Evolutionary conservation across 2,888 invertebrate species (phyloP), one percentile per base, ranked within the genome.

Genomic region (Sipha maydis): DNA sequence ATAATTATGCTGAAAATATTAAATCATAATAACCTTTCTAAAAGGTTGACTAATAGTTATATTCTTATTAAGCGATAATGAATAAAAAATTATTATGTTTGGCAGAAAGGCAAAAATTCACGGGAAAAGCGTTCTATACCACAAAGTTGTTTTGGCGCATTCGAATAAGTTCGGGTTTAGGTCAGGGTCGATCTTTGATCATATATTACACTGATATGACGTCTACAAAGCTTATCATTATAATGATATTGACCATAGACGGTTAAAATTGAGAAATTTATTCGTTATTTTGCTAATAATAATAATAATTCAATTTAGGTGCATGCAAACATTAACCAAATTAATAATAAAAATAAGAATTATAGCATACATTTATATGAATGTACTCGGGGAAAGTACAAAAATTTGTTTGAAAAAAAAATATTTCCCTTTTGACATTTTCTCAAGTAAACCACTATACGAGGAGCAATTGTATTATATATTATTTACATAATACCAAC

Each of bases 61-160:
- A 80, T 80, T 80, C 38, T 80, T 56, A 73, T 28, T 38, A n/a
- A 28, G 25, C 61, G 79, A 86, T 73, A 56, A 80, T 80, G 56
- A 80, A 88, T 75, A 88, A 67, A 54, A 78, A 83, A 78, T 69
- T 67, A 67, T 69, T 31, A 76, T 61, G 34, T 67, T 76, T 88
- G 88, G 88, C 88, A 88, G 21, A 82, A 75, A 82, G 19, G 73
- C 88, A 88, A 88, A 75, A 75, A 41, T 82, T 67, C 11, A 73
- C 80, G 48, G 61, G 76, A 80, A 75, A 31, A 54, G 8, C 67
- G 5, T n/a, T 25, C 17, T 34, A 19, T 31, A 82, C 61, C 11
- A 17, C 11, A 73, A 56, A 61, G 61, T 25, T 41, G 38, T 73
- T 73, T 79, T 80, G 73, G 80, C 73, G 88, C 73, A 75, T 82